Conservation (phyloP, 2,113 vertebrate species). For the Perca fluviatilis region DNA sequence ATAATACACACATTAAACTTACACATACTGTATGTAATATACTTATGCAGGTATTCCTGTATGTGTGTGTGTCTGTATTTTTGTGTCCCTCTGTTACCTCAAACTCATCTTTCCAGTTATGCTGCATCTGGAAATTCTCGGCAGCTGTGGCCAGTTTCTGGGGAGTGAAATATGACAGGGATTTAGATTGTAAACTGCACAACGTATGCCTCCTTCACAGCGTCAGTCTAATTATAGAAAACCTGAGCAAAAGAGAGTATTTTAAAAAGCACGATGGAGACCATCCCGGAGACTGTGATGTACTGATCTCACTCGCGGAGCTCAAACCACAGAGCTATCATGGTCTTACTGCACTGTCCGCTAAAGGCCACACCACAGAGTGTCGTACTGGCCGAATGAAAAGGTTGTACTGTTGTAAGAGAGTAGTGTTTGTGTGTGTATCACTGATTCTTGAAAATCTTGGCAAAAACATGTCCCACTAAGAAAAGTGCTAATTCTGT, state of each 20-base stretch:
- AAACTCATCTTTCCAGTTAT: constrained; percentile 94
- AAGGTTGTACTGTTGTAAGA: constrained; percentile 47
- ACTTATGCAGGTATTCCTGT: background rate
- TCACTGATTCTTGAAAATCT: no score
- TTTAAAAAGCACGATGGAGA: constrained; percentile 23
- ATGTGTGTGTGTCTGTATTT: constrained; percentile 2
- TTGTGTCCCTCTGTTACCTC: constrained; percentile 84
- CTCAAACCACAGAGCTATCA: constrained; percentile 44
- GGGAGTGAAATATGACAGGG: constrained; percentile 67
- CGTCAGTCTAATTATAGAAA: constrained; percentile 51
- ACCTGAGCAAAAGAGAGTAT: constrained; percentile 28
- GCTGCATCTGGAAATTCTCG: constrained; percentile 91
- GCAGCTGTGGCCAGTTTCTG: constrained; percentile 95
- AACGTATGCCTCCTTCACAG: constrained; percentile 18
- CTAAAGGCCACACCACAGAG: constrained; percentile 53
- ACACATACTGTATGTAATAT: background rate
- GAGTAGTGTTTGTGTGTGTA: constrained; percentile 1
- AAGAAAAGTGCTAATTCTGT: no score
- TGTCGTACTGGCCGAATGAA: constrained; percentile 56
- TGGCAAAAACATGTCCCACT: no score
- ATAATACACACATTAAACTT: constrained; percentile 1
- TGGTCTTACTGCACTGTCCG: constrained; percentile 43
- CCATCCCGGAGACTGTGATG: constrained; percentile 25
- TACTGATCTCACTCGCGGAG: constrained; percentile 30
- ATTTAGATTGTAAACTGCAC: constrained; percentile 41